Percentiles rank a stretch among this genome's conserved stretches.
phyloP scores from a whole-genome alignment of 1,140 invertebrate genomes.

The Platorchestia sp. region DNA sequence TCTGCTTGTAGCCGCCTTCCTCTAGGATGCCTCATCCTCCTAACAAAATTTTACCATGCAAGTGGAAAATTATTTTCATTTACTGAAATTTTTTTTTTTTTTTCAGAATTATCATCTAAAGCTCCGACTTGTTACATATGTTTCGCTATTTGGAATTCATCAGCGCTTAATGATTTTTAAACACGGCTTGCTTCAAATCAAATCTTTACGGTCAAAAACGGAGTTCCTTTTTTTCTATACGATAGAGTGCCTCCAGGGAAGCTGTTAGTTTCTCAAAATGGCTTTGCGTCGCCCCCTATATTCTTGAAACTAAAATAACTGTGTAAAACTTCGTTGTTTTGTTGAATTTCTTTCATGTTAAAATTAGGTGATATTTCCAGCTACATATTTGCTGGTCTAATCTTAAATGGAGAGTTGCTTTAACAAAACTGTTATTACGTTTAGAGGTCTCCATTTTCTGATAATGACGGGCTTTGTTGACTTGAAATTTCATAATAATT shows the following conservation, averaged over 20 bases:
- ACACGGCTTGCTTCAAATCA: not conserved
- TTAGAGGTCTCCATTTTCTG: not conserved
- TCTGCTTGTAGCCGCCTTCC: not conserved
- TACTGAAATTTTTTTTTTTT: not conserved
- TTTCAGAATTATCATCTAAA: not conserved
- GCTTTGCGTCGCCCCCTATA: not conserved
- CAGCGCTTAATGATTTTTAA: not conserved
- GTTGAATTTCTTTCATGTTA: slow-evolving; percentile 39
- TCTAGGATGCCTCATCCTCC: not conserved
- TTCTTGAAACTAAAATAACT: not conserved
- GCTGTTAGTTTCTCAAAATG: not conserved
- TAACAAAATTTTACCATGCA: not conserved
- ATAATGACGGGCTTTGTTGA: not conserved
- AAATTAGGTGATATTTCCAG: slow-evolving; percentile 3
- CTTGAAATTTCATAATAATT: not conserved
- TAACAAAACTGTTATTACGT: slow-evolving; percentile 38
- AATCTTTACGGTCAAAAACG: not conserved
- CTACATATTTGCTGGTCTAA: not conserved
- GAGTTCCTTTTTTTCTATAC: not conserved
- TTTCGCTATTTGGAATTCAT: not conserved
- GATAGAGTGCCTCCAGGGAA: not conserved
- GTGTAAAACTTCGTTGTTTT: slow-evolving; percentile 31
- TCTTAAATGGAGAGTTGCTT: not conserved
- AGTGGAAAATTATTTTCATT: not conserved
- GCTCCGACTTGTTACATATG: not conserved